A percentile compares a stretch with the other conserved stretches of the same genome.
Evolutionary conservation across 1,140 invertebrate genomes (phyloP).

Genomic region (Chrysomallon squamiferum): DNA sequence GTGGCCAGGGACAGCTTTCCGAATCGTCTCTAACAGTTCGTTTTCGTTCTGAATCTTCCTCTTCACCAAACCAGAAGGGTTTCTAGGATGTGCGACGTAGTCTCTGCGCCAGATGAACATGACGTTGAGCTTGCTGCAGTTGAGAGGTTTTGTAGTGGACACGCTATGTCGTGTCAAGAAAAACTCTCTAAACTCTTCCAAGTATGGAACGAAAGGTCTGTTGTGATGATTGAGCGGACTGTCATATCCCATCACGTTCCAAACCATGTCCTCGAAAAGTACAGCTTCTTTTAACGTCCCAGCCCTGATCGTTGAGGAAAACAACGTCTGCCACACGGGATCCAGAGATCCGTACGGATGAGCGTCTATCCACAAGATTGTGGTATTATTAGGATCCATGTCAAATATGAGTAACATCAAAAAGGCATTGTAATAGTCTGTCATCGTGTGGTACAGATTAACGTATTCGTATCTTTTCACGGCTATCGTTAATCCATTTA

Average conservation of each 20-base stretch:
- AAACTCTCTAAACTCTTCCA: slow-evolving; percentile 55
- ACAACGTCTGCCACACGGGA: slow-evolving; percentile 45
- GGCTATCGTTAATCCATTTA: slow-evolving; percentile 36
- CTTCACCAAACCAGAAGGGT: slow-evolving; percentile 40
- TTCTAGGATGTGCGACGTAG: slow-evolving; percentile 53
- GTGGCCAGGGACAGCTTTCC: slow-evolving; percentile 16
- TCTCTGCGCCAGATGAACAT: slow-evolving; percentile 55
- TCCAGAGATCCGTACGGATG: slow-evolving; percentile 52
- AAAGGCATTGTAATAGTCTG: slow-evolving; percentile 59
- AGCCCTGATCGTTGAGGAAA: slow-evolving; percentile 29
- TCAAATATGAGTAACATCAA: slow-evolving; percentile 50
- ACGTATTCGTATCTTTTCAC: slow-evolving; percentile 56
- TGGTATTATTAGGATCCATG: slow-evolving; percentile 27
- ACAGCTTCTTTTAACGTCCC: slow-evolving; percentile 17
- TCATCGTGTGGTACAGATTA: slow-evolving; percentile 61
- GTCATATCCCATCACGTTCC: slow-evolving; percentile 52
- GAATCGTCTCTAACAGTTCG: slow-evolving; percentile 31
- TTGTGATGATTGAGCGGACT: slow-evolving; percentile 46
- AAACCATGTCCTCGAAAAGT: slow-evolving; percentile 40
- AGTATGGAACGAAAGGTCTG: slow-evolving; percentile 29
- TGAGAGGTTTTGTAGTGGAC: slow-evolving; percentile 4
- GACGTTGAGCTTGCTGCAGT: slow-evolving; percentile 43
- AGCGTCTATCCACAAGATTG: slow-evolving; percentile 50
- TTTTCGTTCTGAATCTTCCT: slow-evolving; percentile 53
- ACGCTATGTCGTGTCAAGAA: slow-evolving; percentile 37